Base-by-base conservation (phyloP, 2,888 invertebrate genomes). In the Eupithecia subfuscata region DNA sequence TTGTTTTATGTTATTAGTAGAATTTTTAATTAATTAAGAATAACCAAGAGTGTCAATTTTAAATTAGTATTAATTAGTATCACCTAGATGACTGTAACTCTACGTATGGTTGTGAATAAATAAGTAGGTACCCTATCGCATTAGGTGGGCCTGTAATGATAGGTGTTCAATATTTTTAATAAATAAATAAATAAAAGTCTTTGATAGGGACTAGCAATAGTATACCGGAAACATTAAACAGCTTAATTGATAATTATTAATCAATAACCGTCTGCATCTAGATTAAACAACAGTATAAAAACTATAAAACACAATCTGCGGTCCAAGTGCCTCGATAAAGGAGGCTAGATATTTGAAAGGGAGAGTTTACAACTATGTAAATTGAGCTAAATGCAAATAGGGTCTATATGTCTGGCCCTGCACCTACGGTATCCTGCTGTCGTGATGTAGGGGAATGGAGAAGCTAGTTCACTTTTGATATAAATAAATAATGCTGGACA, bases 291-390 rank as follows among this genome's bases (percentile, higher is more conserved):
- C 11, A 34, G n/a, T 67, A 18, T 11, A 67, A 67, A 67, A 68
- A 37, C 67, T 43, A 43, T 67, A 40, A 67, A 67, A 68, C 43
- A 40, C 67, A 16, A 34, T 37, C 16, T 69, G 22, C 16, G 34
- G 37, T 70, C 37, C 12, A 69, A 76, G 71, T 70, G 9, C 9
- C 52, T 34, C 60, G 6, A 60, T 56, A 14, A 22, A 56, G 56
- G 16, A 34, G 60, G 30, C 67, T 72, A 72, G 60, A 77, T 75
- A 69, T 70, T 75, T 70, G 70, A 74, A 72, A 78, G 78, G 64
- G 74, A 78, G 70, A 75, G 75, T 73, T 72, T 71, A 75, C 75
- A 64, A 77, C 77, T 77, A 77, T 77, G 77, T 77, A 75, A 77
- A 77, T 77, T 75, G 16, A 71, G 70, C 52, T 63, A 40, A 75